Evolutionary conservation across 2,797 vertebrate genomes (phyloP), one percentile per base, ranked within the genome.

Genomic region (Anolis apletophallus): DNA sequence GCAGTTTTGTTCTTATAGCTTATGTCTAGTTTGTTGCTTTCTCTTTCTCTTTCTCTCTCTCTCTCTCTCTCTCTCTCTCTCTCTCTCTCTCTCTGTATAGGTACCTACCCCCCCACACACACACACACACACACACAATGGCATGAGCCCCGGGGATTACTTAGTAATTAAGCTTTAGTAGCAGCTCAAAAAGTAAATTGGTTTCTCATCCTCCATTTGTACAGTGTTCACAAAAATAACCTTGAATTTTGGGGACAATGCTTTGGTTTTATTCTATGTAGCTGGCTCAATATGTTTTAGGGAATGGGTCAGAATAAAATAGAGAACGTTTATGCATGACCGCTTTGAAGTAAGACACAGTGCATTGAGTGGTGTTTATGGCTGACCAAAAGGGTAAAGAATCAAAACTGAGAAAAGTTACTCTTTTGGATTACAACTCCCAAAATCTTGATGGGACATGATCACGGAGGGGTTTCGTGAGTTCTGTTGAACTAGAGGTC

Each of bases 91-190:
- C 10, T 68, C 12, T 68, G 29, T 68, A 2, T 32, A 7, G 7
- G 16, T 36, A 13, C 17, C 5, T 36, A 13, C 3, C 2, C 9
- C 8, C 14, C 29, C 6, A 13, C 12, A 50, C 3, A 80, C 84
- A 86, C 88, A 84, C 55, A 16, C 12, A 50, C 3, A 80, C 84
- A 86, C 88, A 84, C 55, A 16, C n/a, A 19, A 4, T 85, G 46
- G 0, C 23, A 32, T 10, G 85, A 87, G 14, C 40, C 40, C 3
- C 32, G n/a, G 9, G 81, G 23, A 80, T 88, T 86, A 81, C 26
- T 84, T 19, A 10, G 46, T 50, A 81, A 80, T 12, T 88, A 11
- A 83, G 0, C 12, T 80, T 88, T 2, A 87, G 73, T 72, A 85
- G 34, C 40, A 11, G 32, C 17, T 50, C 78, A 52, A 69, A 81